Base-by-base conservation (phyloP, 2,888 invertebrate genomes). In the Aphelenchoides bicaudatus region DNA sequence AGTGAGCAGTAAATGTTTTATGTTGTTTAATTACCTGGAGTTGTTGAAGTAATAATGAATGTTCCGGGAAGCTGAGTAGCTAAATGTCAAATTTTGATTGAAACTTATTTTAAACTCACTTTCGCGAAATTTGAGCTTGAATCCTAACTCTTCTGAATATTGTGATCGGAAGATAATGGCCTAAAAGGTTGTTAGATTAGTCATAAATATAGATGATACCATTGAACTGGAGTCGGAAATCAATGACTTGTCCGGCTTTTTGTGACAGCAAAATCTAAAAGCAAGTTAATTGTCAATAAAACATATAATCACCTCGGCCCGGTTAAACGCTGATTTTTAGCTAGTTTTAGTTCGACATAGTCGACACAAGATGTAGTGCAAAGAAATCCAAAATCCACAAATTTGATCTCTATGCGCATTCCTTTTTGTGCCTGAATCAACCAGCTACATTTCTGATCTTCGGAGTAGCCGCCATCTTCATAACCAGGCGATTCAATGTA, bases 141-240 rank as follows among this genome's bases (percentile, higher is more conserved):
- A 59, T 2, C 77, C 78, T 30, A 73, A 56, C 39, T 75, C 75
- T 0, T 46, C 56, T 5, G 71, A 64, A 1, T 67, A 58, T 47
- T 71, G 70, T 1, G 78, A 66, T 4, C 71, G 66, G 64, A 78
- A 78, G 89, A 93, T 84, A 86, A 90, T 56, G 71, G 37, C 68
- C 90, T n/a, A n/a, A n/a, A n/a, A n/a, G n/a, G n/a, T n/a, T n/a
- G n/a, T n/a, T n/a, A n/a, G n/a, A n/a, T n/a, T n/a, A n/a, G n/a
- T n/a, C n/a, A n/a, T n/a, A n/a, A n/a, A n/a, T n/a, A n/a, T n/a
- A n/a, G n/a, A n/a, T n/a, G n/a, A n/a, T 0, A 91, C 82, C 87
- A 90, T 53, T 87, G 91, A 71, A 89, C 91, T 58, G 91, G 91
- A 84, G 90, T 92, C 89, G 90, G 93, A 93, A 89, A 92, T 73